phyloP scores from a whole-genome alignment of 2,888 invertebrate species.

The Laspeyria flexula region DNA sequence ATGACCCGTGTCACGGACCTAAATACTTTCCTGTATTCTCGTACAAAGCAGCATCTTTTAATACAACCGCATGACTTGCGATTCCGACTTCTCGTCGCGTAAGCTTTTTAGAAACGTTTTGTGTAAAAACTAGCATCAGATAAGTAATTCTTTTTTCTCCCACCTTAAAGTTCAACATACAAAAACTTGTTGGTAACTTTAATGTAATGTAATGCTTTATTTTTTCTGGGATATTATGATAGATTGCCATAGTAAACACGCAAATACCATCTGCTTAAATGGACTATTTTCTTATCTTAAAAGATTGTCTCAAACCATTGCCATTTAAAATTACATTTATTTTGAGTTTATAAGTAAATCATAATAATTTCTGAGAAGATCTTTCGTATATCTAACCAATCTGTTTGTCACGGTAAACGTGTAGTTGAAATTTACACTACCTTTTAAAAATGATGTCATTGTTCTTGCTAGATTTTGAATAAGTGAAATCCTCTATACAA shows the following conservation, averaged over 20 bases:
- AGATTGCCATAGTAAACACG: background rate
- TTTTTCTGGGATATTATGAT: background rate
- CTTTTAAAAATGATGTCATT: slow-evolving; percentile 20
- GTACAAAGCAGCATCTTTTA: slow-evolving; percentile 19
- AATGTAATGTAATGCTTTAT: background rate
- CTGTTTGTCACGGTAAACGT: slow-evolving; percentile 44
- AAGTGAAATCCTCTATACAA: slow-evolving; percentile 10
- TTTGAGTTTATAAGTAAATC: slow-evolving; percentile 22
- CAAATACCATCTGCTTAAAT: slow-evolving; percentile 6
- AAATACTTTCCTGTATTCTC: slow-evolving; percentile 26
- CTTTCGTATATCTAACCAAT: slow-evolving; percentile 35
- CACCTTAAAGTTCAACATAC: background rate
- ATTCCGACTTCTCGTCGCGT: background rate
- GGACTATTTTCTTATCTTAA: slow-evolving; percentile 20
- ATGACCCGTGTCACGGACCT: slow-evolving; percentile 50
- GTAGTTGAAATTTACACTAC: slow-evolving; percentile 44
- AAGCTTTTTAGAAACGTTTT: background rate
- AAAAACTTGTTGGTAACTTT: background rate
- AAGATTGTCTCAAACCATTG: slow-evolving; percentile 14
- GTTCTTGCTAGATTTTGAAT: slow-evolving; percentile 17
- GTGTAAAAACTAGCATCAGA: background rate
- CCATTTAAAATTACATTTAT: slow-evolving; percentile 29
- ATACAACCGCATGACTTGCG: background rate
- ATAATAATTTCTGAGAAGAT: slow-evolving; percentile 21
- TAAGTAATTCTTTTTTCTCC: background rate